Base-by-base conservation (phyloP, 2,113 vertebrate species). In the Boulengeromyrus knoepffleri region DNA sequence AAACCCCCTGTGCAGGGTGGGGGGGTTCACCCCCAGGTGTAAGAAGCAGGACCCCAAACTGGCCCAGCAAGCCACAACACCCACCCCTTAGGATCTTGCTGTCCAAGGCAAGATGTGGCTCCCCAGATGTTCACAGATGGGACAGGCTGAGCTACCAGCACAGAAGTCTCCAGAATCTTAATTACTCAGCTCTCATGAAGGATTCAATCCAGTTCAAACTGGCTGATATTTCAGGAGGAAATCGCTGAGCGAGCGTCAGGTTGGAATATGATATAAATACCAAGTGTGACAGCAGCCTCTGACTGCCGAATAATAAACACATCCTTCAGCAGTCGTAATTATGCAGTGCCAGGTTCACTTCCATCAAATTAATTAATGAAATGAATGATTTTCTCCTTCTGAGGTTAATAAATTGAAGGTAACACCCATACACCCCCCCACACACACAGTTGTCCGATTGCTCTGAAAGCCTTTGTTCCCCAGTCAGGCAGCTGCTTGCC, bases 401-500 rank as follows among this genome's bases (percentile, higher is more conserved):
- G 74, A 80, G 36, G 36, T 80, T 80, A 80, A 80, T 80, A 42
- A 80, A 47, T 83, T 88, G 74, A 89, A 70, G 3, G 62, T 13
- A 70, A 31, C 27, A 3, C 62, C 58, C 62, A 27, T 83, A 19
- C 21, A 24, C 66, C 74, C 49, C 74, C 87, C 87, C 66, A 31
- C 31, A 31, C 70, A 5, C 12, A 39, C 19, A 49, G 42, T 89
- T 90, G 88, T 86, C 21, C 36, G 2, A 24, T n/a, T 85, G 83
- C 83, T 85, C 19, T 47, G 7, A 85, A 13, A 45, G 36, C 83
- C 83, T 24, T 46, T n/a, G 83, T 24, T 46, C 42, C 17, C 15
- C 36, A 80, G 74, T 42, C 74, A 42, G 45, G 42, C 83, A 45
- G 45, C 31, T 52, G 49, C 80, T 62, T 91, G 93, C 94, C 92